Base-by-base conservation (phyloP, 2,888 invertebrate species). In the Calameuta pallipes region DNA sequence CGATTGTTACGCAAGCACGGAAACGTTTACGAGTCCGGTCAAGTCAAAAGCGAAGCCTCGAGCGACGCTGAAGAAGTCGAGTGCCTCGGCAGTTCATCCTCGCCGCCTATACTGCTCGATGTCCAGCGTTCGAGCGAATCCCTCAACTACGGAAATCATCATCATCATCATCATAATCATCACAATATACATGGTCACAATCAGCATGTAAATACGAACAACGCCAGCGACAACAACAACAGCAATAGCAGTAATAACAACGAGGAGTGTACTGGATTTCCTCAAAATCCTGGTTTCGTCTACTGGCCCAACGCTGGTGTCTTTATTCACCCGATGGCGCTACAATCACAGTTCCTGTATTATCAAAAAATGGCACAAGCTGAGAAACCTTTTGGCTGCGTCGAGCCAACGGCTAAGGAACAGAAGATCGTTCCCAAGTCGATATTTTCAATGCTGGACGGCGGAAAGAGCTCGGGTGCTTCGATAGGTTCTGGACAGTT, bases 221-320 rank as follows among this genome's bases (percentile, higher is more conserved):
- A 86, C 86, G 79, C 80, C 0, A 86, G 85, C 56, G 83, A 87
- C 89, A 75, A 93, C 92, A 36, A 92, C 92, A 13, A 89, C 92
- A 73, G 85, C 92, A 78, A 92, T 92, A 13, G 93, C 92, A 84
- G 93, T 92, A 35, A 92, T 89, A 76, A 92, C 89, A 80, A 90
- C 90, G 31, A 92, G 92, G 75, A 91, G 90, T 37, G 88, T 83
- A 83, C 92, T 82, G 83, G 93, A 87, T 86, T 81, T 70, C 76
- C 84, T 1, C 76, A 78, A 34, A 90, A 89, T 79, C 87, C 91
- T 0, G 94, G 94, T 0, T 94, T 94, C 87, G 94, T 95, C 35
- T 95, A 94, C 87, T 95, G 95, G 95, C 95, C 95, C 0, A 94
- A 94, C 83, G 94, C 95, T 0, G 95, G 95, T 0, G 93, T 96